Conservation (phyloP, 2,797 vertebrate species). For the Novumbra hubbsi region DNA sequence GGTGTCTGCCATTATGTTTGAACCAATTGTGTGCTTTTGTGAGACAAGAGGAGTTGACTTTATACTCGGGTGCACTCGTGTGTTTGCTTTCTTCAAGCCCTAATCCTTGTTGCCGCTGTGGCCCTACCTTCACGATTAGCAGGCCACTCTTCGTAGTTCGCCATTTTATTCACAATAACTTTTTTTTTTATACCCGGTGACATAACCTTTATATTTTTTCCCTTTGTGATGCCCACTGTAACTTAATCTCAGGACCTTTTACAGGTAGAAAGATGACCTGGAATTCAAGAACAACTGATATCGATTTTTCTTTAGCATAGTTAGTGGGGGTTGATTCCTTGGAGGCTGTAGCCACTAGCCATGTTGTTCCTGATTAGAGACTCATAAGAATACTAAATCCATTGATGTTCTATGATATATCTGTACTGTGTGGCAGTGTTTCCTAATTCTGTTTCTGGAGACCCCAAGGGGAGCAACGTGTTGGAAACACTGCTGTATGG, state of each 20-base stretch:
- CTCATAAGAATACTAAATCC: not conserved
- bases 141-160: not conserved
- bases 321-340: not conserved
- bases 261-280: slow-evolving; percentile 16
- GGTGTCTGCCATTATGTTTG: not conserved
- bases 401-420: not conserved
- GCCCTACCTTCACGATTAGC: not conserved
- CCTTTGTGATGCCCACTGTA: slow-evolving; percentile 23
- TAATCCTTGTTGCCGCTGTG: not conserved
- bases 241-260: slow-evolving; percentile 56
- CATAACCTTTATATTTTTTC: not conserved
- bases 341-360: not conserved
- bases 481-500: too few relatives aligned
- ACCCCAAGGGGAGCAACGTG: too few relatives aligned
- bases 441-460: too few relatives aligned
- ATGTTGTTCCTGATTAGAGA: not conserved
- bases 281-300: slow-evolving; percentile 13
- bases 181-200: not conserved
- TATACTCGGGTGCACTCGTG: not conserved
- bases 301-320: not conserved
- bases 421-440: slow-evolving; percentile 19
- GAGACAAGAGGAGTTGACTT: not conserved
- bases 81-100: not conserved
- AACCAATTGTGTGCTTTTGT: not conserved
- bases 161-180: not conserved